Base-by-base conservation (phyloP, 2,113 vertebrate genomes). In the Dromiciops gliroides region DNA sequence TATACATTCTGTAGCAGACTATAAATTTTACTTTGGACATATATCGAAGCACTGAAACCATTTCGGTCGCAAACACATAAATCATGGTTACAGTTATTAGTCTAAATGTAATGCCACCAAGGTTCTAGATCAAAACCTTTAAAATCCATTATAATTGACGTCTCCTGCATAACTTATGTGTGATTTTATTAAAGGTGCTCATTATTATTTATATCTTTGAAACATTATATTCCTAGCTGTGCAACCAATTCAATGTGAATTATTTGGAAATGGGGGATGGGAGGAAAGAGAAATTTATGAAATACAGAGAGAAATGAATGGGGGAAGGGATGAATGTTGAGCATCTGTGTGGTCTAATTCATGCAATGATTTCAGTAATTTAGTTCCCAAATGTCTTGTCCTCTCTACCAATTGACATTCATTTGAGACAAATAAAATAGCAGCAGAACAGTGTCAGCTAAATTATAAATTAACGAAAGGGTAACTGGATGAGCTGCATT, bases 91-190 rank as follows among this genome's bases (percentile, higher is more conserved):
- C 97, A 98, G 98, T 99, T 98, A 99, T 99, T 99, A 98, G 98
- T 98, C 98, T 98, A 98, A 98, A 98, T 98, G 98, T 98, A 98
- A 98, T 98, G 97, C 98, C 97, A 97, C 98, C 98, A 97, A 96
- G 97, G 98, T 99, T 99, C 98, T 98, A 98, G 98, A 99, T 98
- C 98, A 98, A 98, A 99, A 98, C 98, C 98, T 98, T 98, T 99
- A 98, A 98, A 99, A 98, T 98, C 98, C 97, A 97, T 98, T 98
- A 98, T 98, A 99, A 98, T 98, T 98, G 98, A 98, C 50, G 48
- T 97, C 97, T 94, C 95, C 97, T 97, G 98, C 98, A 98, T 98
- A 99, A 98, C 98, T 98, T 98, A 98, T 25, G 95, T 97, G 98
- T 98, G 98, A 98, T 98, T 98, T 98, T 98, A 99, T 99, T 98